A percentile compares a stretch with the other conserved stretches of the same genome.
phyloP scores from a whole-genome alignment of 2,888 invertebrate genomes.

The Polietes domitor region DNA sequence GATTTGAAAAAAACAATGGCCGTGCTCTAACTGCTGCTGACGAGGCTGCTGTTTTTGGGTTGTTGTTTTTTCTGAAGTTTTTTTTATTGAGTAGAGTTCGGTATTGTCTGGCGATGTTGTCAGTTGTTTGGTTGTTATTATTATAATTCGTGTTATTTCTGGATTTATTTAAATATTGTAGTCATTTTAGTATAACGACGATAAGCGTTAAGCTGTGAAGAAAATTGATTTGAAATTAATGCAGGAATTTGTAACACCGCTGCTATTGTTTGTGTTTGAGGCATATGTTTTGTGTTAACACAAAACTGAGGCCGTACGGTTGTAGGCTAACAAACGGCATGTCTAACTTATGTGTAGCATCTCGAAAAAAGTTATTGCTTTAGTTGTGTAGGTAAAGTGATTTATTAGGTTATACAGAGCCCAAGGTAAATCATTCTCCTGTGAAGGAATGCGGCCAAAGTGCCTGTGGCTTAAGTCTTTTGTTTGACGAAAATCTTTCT shows the following conservation, averaged over 20 bases:
- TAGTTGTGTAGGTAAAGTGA: background rate
- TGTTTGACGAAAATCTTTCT: too few relatives aligned
- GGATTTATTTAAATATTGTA: conserved; percentile 42
- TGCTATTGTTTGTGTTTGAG: conserved; percentile 44
- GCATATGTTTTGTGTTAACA: background rate
- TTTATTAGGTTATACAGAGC: conserved; percentile 1
- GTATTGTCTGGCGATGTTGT: conserved; percentile 37
- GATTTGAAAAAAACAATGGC: conserved; percentile 6
- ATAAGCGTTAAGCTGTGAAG: conserved; percentile 77
- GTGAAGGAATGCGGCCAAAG: background rate
- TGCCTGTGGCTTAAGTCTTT: conserved; percentile 43
- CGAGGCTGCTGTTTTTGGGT: conserved; percentile 46
- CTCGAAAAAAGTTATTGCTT: background rate
- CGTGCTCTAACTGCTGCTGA: conserved; percentile 17
- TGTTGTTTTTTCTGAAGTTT: background rate
- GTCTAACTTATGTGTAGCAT: background rate
- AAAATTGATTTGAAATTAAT: conserved; percentile 80
- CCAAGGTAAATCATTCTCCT: background rate
- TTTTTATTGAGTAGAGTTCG: background rate
- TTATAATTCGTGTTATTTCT: conserved; percentile 36
- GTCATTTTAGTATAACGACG: conserved; percentile 51
- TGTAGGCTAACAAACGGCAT: background rate
- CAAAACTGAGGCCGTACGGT: background rate
- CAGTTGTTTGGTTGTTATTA: conserved; percentile 43
- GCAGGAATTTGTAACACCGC: conserved; percentile 77